Base-by-base conservation (phyloP, 1,140 invertebrate species). In the Drosophila littoralis region DNA sequence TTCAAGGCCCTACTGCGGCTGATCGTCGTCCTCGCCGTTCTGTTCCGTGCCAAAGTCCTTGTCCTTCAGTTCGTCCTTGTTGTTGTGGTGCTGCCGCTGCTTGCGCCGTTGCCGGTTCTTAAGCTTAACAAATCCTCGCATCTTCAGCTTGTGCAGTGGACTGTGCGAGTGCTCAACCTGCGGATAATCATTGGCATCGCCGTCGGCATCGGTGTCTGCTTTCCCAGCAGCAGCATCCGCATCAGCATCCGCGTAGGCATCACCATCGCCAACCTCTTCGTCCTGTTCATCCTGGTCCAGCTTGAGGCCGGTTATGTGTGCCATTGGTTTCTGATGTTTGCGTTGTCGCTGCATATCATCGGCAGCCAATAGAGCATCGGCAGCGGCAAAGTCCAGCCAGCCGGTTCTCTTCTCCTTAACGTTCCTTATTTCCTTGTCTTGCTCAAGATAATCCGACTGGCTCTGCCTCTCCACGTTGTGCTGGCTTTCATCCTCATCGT, bases 1-100 rank as follows among this genome's bases (percentile, higher is more conserved):
- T 13, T 6, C 6, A n/a, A 1, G 6, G 2, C 28, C 7, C 32
- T 57, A 38, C 35, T 13, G 35, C 8, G 38, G 35, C n/a, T 40
- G 45, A 51, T 35, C 46, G n/a, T 55, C 32, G 2, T 68, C 45
- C n/a, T 35, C 46, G n/a, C 35, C 66, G n/a, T 43, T 6, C 3
- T 13, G 22, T 6, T 6, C 28, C 50, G 45, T 65, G 15, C 12
- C 28, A 7, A 55, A 35, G 38, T 65, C 51, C 0, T 4, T 2
- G 38, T 54, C 17, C 9, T 43, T 43, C 7, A 59, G 52, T n/a
- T 58, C 46, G 1, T 52, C 7, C 32, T 52, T 59, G 36, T 1
- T 22, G 15, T 9, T 17, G 6, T 40, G 45, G 33, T 32, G 15
- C 2, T 40, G 15, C 10, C 55, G 5, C 5, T 38, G 33, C 6